These are phyloP conservation scores for Candidula unifasciata DNA, from an alignment of 2,888 invertebrate species.

Conservation along the genomic window DNA sequence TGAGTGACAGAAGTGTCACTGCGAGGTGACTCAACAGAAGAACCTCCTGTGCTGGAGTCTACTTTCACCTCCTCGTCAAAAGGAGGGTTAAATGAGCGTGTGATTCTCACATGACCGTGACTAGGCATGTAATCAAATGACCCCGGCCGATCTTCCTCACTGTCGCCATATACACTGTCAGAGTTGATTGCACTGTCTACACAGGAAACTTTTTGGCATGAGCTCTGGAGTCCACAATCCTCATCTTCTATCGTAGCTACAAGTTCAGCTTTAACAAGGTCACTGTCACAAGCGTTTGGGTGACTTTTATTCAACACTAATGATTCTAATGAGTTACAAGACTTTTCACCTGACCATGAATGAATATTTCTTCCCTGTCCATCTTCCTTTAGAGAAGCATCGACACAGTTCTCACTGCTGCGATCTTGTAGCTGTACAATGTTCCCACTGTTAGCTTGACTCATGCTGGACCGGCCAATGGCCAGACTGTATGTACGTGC, in stretches of 20 bases:
- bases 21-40: slow-evolving; percentile 68
- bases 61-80: slow-evolving; percentile 66
- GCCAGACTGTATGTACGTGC: slow-evolving; percentile 70
- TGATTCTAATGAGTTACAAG: neutral
- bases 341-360: neutral
- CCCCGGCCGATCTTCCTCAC: slow-evolving; percentile 49
- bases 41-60: slow-evolving; percentile 61
- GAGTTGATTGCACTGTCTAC: neutral
- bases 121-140: slow-evolving; percentile 62
- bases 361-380: neutral
- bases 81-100: slow-evolving; percentile 55
- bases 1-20: slow-evolving; percentile 62
- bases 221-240: slow-evolving; percentile 32
- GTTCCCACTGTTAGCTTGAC: slow-evolving; percentile 19
- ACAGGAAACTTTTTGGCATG: slow-evolving; percentile 14
- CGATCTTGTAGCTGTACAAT: neutral
- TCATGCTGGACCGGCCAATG: slow-evolving; percentile 55
- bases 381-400: neutral
- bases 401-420: neutral
- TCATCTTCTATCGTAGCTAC: neutral
- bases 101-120: slow-evolving; percentile 41
- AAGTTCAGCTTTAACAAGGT: slow-evolving; percentile 18
- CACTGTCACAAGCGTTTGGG: neutral
- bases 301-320: neutral
- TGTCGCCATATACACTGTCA: slow-evolving; percentile 14